Evolutionary conservation across 2,797 vertebrate genomes (phyloP), one percentile per base, ranked within the genome.

Genomic region (Pangasius mekongensis): DNA sequence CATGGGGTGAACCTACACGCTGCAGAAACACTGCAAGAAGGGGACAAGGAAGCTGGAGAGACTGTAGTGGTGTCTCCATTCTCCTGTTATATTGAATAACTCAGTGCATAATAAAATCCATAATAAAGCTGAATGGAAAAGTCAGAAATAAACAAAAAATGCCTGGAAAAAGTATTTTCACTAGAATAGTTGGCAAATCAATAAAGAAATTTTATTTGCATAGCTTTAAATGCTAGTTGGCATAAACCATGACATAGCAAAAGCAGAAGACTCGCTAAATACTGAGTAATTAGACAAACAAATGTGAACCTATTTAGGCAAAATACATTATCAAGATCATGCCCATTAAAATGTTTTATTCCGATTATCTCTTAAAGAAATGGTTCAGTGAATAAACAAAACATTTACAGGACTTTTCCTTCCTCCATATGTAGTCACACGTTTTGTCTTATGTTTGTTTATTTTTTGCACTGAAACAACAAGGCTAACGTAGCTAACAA

Each of bases 1-100:
- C 77, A 84, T 66, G 73, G 76, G 24, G 27, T 54, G 49, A 76
- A 89, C 64, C 24, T 20, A 27, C 30, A 87, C 71, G 24, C 67
- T 49, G 47, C 4, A 39, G 30, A 54, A 49, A 54, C n/a, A 52
- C 18, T n/a, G 33, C 1, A 4, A 76, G 27, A 74, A 54, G 22
- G 69, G 1, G 64, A 49, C 11, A 30, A 22, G 47, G 30, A n/a
- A n/a, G 1, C 47, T 16, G 13, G 24, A 64, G 24, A 83, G 62
- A 84, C 54, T 58, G 18, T 13, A 58, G 77, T 36, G n/a, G n/a
- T 22, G 11, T 20, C 9, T 81, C 30, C 1, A 24, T 81, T 81
- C 77, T 36, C 9, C n/a, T 80, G 30, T 4, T 58, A 33, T 10
- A 36, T 8, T 58, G 1, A 80, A 80, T 52, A 80, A 33, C 8